A percentile compares a stretch with the other conserved stretches of the same genome.
Evolutionary conservation across 2,888 invertebrate species (phyloP).

Genomic region (Coelinius sp.): DNA sequence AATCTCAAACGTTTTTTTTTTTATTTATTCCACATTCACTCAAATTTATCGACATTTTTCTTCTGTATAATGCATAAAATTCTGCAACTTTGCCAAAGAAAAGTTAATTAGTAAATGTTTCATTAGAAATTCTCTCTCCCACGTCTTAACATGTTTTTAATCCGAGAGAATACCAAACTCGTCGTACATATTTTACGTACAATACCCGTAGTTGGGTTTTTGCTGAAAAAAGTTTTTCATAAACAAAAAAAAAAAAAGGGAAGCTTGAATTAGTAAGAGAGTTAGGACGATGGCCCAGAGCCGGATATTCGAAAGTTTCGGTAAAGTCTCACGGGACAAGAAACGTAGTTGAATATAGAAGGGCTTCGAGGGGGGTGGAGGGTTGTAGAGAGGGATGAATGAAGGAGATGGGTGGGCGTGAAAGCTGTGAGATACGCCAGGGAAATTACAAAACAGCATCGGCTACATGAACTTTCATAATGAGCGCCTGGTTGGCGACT

Average conservation of each 20-base stretch:
- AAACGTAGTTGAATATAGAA: constrained; percentile 33
- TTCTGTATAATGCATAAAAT: background rate
- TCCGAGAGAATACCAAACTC: background rate
- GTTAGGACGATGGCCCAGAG: constrained; percentile 36
- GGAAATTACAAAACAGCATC: constrained; percentile 64
- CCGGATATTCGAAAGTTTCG: constrained; percentile 60
- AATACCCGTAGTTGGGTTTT: constrained; percentile 7
- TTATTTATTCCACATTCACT: no score
- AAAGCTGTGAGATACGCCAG: constrained; percentile 34
- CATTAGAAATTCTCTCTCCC: background rate
- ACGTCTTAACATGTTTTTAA: background rate
- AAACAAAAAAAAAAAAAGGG: constrained; percentile 19
- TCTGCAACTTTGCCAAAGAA: background rate
- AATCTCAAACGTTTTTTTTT: background rate
- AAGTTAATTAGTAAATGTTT: constrained; percentile 10
- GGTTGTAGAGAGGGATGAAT: constrained; percentile 36
- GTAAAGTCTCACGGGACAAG: constrained; percentile 42
- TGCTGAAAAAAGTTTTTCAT: background rate
- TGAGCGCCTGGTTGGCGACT: constrained; percentile 62
- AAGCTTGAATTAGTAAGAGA: constrained; percentile 22
- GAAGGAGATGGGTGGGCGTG: constrained; percentile 37
- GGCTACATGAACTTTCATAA: constrained; percentile 66
- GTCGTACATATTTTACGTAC: constrained; percentile 14
- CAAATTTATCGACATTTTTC: no score
- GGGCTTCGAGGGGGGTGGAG: constrained; percentile 21